Conservation (phyloP, 2,888 invertebrate genomes). For the Arrhopalites spinosus region DNA sequence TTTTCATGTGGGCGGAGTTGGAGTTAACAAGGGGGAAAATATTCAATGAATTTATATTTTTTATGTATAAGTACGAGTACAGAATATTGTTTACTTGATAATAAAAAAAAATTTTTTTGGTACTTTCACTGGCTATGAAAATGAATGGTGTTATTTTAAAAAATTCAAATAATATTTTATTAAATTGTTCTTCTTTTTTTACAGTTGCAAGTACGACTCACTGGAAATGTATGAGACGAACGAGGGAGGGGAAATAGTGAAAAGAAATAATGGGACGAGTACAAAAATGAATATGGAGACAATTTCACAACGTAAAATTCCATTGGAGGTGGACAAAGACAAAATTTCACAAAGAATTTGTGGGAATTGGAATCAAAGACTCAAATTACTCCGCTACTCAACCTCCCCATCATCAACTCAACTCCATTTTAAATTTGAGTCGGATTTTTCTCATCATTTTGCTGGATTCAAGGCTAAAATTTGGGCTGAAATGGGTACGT, state of each 20-base stretch:
- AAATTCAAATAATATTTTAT: conserved; percentile 4
- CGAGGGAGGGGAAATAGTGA: conserved; percentile 35
- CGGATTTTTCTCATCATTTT: conserved; percentile 78
- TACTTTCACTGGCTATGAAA: no score
- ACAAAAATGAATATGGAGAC: neutral
- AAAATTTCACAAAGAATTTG: conserved; percentile 60
- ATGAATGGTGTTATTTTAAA: neutral
- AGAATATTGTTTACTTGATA: neutral
- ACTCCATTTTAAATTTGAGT: conserved; percentile 71
- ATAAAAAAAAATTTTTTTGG: neutral
- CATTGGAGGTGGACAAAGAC: conserved; percentile 28
- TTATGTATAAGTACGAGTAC: no score
- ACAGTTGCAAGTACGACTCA: conserved; percentile 80
- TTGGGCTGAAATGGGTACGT: conserved; percentile 75
- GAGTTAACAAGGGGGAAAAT: neutral
- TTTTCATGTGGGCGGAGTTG: neutral
- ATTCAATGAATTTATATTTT: no score
- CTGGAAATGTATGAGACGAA: conserved; percentile 68
- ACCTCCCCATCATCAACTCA: conserved; percentile 64
- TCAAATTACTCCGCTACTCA: conserved; percentile 73
- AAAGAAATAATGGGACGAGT: neutral
- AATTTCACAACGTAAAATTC: conserved; percentile 15
- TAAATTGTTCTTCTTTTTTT: neutral
- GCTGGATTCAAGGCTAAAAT: conserved; percentile 75
- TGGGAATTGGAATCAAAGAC: conserved; percentile 79